phyloP scores from a whole-genome alignment of 1,140 invertebrate genomes.

The Solenopsis invicta region DNA sequence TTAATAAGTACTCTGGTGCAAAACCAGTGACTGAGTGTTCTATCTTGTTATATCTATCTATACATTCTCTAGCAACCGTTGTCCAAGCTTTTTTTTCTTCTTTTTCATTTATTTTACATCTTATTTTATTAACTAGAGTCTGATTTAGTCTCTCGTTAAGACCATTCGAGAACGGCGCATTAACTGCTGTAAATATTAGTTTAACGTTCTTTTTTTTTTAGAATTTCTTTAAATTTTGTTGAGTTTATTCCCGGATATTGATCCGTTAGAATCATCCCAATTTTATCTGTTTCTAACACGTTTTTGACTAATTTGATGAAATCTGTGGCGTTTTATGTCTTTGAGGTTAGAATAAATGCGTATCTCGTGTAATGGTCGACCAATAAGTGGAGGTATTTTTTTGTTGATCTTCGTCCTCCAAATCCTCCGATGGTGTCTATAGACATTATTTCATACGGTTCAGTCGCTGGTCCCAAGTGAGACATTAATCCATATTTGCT shows the following conservation, averaged over 20 bases:
- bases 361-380: too few species aligned
- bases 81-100: background rate
- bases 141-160: too few species aligned
- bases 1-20: conserved; percentile 6
- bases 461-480: too few species aligned
- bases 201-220: background rate
- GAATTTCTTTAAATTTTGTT: background rate
- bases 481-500: too few species aligned
- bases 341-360: background rate
- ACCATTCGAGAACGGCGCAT: too few species aligned
- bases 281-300: background rate
- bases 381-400: too few species aligned
- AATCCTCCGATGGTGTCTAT: too few species aligned
- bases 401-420: too few species aligned
- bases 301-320: background rate
- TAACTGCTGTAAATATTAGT: background rate
- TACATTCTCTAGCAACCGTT: background rate
- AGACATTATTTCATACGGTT: too few species aligned
- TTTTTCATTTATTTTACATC: too few species aligned
- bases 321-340: background rate
- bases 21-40: background rate
- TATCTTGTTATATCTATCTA: background rate
- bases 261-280: background rate
- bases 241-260: background rate
- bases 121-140: too few species aligned